Conservation (phyloP, 2,888 invertebrate species). For the Oxycera nigricornis region DNA sequence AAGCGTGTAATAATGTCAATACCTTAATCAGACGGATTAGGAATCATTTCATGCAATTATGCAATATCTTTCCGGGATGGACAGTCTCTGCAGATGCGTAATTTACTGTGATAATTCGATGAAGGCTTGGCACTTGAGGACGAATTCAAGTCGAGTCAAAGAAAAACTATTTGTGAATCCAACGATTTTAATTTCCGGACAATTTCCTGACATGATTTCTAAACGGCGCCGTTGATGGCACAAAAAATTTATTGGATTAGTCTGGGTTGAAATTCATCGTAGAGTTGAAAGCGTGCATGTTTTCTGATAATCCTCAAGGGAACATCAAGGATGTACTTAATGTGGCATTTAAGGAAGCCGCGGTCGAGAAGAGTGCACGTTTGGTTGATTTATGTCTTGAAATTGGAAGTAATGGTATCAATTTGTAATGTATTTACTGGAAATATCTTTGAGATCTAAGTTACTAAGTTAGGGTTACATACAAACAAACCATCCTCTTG, state of each 20-base stretch:
- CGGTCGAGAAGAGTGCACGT: no score
- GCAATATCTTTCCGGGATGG: neutral
- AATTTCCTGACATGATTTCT: constrained; percentile 45
- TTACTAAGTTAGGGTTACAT: no score
- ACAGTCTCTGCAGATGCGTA: neutral
- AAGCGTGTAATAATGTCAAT: constrained; percentile 5
- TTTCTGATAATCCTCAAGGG: neutral
- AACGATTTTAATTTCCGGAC: constrained; percentile 46
- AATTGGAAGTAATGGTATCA: no score
- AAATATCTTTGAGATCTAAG: no score
- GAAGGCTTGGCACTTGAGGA: neutral
- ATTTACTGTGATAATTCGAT: constrained; percentile 1
- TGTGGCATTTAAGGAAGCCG: no score
- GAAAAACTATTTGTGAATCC: constrained; percentile 19
- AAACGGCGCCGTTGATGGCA: constrained; percentile 44
- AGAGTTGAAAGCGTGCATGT: constrained; percentile 9
- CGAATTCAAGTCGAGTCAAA: neutral
- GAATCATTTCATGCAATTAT: neutral
- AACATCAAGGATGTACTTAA: neutral
- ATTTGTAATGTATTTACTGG: no score
- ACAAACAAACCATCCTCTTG: no score
- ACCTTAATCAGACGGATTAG: neutral
- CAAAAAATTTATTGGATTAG: constrained; percentile 40
- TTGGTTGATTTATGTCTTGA: no score
- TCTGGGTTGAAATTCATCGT: constrained; percentile 43